Evolutionary conservation across 2,888 invertebrate species (phyloP), one percentile per base, ranked within the genome.

Genomic region (Tachina fera): DNA sequence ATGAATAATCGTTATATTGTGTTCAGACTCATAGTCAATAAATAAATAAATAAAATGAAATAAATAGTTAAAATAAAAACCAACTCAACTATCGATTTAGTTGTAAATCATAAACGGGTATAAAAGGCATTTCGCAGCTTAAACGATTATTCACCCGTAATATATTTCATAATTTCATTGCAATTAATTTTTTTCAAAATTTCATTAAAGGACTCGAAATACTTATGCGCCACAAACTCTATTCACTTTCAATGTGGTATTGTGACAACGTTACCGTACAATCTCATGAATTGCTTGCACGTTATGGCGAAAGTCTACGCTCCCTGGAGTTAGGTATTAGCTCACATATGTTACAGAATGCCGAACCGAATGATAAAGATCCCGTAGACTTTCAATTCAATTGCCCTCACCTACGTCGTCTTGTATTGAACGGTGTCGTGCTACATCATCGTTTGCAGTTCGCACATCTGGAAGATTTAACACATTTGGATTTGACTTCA

Each of bases 231-330:
- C 98, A 98, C 92, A 95, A 95, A 87, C 94, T 97, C 53, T 93
- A 94, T 14, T 96, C 96, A 87, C 93, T 98, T 67, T 96, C 97
- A 88, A 93, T 98, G 87, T 94, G 95, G 79, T 95, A 96, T 89
- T 97, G 97, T 91, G 94, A 94, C 86, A 94, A 94, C 87, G 93
- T 97, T 61, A 95, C 96, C 0, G 93, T 94, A 58, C 91, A 93
- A 31, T 94, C 95, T 31, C 94, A 97, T 85, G 94, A 95, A 83
- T 93, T 94, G 78, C 94, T 98, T 71, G 96, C 96, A 88, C 93
- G 93, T 78, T 94, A 96, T 90, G 95, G 96, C 51, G 94, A 95
- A 84, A 96, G 95, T 90, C 93, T 97, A 76, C 93, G 94, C 74
- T 95, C 95, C 1, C 92, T 98, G 16, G 95, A 95, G 88, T 94